phyloP scores from a whole-genome alignment of 2,888 invertebrate genomes.

The Isotomurus palustris region DNA sequence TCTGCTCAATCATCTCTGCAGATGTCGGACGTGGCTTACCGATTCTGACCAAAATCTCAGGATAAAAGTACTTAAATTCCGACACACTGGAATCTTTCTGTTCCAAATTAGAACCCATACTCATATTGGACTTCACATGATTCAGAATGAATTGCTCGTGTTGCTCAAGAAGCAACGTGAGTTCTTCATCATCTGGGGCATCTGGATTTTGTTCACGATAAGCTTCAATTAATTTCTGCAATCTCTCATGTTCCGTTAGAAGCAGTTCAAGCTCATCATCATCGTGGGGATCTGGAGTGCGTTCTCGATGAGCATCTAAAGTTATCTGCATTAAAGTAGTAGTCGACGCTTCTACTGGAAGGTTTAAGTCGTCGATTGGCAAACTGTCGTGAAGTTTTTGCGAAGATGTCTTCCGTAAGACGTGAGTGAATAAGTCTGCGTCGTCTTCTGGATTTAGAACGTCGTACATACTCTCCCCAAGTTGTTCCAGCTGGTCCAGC shows the following conservation, averaged over 20 bases:
- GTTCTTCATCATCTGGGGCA: neutral
- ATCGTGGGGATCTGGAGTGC: slow-evolving; percentile 3
- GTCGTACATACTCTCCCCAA: slow-evolving; percentile 2
- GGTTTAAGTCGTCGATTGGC: slow-evolving; percentile 13
- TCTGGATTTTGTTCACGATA: neutral
- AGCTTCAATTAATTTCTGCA: neutral
- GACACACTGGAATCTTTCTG: neutral
- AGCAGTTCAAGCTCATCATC: neutral
- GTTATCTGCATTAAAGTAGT: slow-evolving; percentile 3
- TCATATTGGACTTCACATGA: neutral
- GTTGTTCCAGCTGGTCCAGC: neutral
- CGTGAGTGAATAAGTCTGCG: neutral
- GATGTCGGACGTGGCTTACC: slow-evolving; percentile 1
- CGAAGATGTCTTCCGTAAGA: neutral
- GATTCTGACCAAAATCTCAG: slow-evolving; percentile 14
- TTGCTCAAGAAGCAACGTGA: neutral
- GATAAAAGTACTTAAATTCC: slow-evolving; percentile 7
- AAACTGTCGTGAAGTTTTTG: slow-evolving; percentile 16
- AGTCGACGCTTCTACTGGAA: neutral
- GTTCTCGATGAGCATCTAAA: slow-evolving; percentile 10
- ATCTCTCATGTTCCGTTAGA: slow-evolving; percentile 10
- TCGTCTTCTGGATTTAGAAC: neutral
- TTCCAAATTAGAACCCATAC: neutral
- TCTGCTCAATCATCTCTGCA: neutral
- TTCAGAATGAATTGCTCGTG: slow-evolving; percentile 18